phyloP scores from a whole-genome alignment of 2,113 vertebrate genomes.

The Sigmodon hispidus region DNA sequence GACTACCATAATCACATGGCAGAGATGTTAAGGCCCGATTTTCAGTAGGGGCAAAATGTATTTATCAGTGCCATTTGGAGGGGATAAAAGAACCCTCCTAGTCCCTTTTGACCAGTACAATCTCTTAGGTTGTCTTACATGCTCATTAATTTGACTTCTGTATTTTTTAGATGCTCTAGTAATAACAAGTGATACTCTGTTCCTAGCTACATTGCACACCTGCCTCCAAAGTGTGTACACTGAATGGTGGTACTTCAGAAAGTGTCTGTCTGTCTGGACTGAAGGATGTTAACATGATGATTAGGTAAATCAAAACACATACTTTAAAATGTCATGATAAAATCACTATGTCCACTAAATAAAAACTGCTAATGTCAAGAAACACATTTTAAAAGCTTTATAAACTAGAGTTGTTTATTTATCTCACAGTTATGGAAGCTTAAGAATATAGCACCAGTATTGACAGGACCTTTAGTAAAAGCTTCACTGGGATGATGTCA shows the following conservation, averaged over 20 bases:
- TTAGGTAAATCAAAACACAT: neutral
- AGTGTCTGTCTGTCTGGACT: neutral
- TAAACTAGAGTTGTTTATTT: neutral
- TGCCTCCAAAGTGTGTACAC: neutral
- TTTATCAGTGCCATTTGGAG: constrained; percentile 9
- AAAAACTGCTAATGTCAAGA: neutral
- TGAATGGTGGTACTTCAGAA: neutral
- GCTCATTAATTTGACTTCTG: neutral
- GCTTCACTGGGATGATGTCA: neutral
- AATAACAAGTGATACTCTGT: constrained; percentile 24
- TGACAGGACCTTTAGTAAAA: neutral
- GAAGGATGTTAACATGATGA: neutral
- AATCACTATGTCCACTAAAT: neutral
- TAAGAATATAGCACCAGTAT: neutral
- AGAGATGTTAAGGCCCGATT: neutral
- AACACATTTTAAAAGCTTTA: neutral
- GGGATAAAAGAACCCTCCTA: neutral
- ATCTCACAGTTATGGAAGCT: neutral
- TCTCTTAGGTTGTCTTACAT: neutral
- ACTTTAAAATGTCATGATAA: neutral
- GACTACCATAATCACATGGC: neutral
- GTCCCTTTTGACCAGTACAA: neutral
- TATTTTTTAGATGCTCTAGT: neutral
- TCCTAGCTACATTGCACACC: neutral
- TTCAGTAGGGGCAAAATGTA: neutral